Conservation (phyloP, 2,888 invertebrate species). For the Cataglyphis albicans region DNA sequence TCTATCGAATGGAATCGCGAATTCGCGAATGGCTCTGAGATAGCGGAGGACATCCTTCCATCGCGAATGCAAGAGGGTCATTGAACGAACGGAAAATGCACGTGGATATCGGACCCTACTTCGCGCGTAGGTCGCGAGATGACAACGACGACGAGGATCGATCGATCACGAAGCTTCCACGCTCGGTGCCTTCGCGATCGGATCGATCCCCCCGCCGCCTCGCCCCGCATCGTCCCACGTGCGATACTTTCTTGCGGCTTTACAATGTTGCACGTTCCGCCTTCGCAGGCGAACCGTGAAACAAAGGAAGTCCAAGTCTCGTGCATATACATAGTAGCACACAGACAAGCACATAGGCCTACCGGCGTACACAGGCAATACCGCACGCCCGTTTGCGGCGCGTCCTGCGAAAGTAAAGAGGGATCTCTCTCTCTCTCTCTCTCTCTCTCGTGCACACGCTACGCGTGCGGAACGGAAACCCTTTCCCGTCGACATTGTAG, state of each 20-base stretch:
- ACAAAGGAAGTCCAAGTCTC: conserved; percentile 72
- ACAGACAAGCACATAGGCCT: conserved; percentile 56
- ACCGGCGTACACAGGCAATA: conserved; percentile 26
- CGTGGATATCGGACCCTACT: conserved; percentile 24
- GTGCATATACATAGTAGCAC: conserved; percentile 25
- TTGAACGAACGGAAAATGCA: conserved; percentile 47
- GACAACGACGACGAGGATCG: conserved; percentile 59
- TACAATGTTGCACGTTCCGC: conserved; percentile 67
- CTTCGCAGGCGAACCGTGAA: conserved; percentile 67
- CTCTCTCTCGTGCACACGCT: conserved; percentile 52
- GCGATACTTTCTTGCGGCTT: conserved; percentile 51
- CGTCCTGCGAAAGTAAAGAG: conserved; percentile 59
- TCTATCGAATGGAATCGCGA: background rate
- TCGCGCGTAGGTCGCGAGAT: conserved; percentile 61
- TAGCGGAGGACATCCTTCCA: conserved; percentile 28
- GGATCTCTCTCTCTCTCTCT: conserved; percentile 14
- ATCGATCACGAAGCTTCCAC: conserved; percentile 63
- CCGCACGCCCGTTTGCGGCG: conserved; percentile 48
- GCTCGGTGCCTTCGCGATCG: conserved; percentile 62
- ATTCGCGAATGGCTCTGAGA: conserved; percentile 29
- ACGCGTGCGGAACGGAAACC: conserved; percentile 57
- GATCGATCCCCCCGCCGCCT: conserved; percentile 63
- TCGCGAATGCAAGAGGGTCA: conserved; percentile 27
- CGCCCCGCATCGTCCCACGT: conserved; percentile 54
- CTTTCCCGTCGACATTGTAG: conserved; percentile 58